Evolutionary conservation across 2,888 invertebrate species (phyloP), one percentile per base, ranked within the genome.

Genomic region (Drosophila macrothrix): DNA sequence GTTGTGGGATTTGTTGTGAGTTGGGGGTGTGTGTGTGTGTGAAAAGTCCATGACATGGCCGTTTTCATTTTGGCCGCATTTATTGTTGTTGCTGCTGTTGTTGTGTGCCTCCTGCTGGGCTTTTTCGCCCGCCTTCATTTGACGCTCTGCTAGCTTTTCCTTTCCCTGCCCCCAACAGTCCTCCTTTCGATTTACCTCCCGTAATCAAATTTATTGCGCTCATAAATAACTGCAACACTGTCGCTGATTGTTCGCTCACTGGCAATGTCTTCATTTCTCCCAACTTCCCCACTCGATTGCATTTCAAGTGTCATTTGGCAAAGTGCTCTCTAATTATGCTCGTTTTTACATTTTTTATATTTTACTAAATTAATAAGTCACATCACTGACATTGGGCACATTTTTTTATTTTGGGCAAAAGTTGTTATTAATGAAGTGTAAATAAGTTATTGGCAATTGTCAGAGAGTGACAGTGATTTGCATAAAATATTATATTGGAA

Each of bases 151-250:
- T 79, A 76, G 67, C 67, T 72, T 37, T 29, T 19, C 29, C 37
- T 10, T 39, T 4, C 3, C 19, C 19, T 16, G 3, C 10, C 25
- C n/a, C 3, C 31, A 29, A 6, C 43, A 43, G 6, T 14, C 19
- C n/a, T 19, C 28, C 28, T 25, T 61, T 56, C 63, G 41, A 41
- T 50, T 63, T 65, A 12, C 78, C 71, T 67, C 71, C 79, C 85
- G 76, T 82, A 79, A 88, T 82, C 82, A 85, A 87, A 91, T 90
- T 90, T 91, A 90, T 90, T 87, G 80, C 80, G 80, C 80, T 82
- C 90, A 91, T 91, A 91, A 91, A 91, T 91, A 90, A 88, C 81
- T 87, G 87, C 86, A 84, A 82, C 83, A 85, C 83, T 83, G 84
- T 82, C 78, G 89, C 79, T 90, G 90, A 87, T 90, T 84, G 84